These are phyloP conservation scores for Myotis davidii DNA, from an alignment of 2,113 vertebrate species.

Conservation along the genomic window DNA sequence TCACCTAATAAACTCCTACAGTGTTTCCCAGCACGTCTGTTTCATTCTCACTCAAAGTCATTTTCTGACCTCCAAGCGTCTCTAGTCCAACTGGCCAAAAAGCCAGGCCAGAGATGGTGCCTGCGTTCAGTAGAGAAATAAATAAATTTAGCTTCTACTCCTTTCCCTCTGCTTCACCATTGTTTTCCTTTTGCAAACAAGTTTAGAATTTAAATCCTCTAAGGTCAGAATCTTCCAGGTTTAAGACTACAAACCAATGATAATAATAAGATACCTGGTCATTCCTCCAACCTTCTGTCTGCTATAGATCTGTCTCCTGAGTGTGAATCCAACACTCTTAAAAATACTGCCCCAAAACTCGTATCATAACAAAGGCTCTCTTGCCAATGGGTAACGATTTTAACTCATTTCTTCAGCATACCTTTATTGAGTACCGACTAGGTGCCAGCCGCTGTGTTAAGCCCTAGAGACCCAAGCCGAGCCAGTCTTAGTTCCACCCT, in stretches of 20 bases:
- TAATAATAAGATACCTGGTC: background rate
- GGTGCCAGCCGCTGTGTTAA: background rate
- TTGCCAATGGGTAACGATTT: background rate
- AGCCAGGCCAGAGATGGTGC: background rate
- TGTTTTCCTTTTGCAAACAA: background rate
- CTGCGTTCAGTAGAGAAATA: background rate
- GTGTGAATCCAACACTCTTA: background rate
- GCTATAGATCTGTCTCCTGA: background rate
- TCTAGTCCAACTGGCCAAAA: background rate
- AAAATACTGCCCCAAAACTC: background rate
- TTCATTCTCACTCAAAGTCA: background rate
- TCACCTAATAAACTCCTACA: background rate
- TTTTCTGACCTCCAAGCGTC: background rate
- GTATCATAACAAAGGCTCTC: background rate
- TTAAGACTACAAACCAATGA: background rate
- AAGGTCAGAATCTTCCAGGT: background rate
- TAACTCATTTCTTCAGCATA: background rate
- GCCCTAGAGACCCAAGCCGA: background rate
- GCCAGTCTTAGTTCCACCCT: background rate
- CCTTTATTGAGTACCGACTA: background rate
- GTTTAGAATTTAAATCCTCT: conserved; percentile 27
- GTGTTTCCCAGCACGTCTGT: background rate
- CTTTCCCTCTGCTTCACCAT: background rate
- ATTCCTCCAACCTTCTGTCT: background rate
- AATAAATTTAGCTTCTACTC: background rate